These are phyloP conservation scores for Stercorarius parasiticus DNA, from an alignment of 2,113 vertebrate genomes.

Conservation along the genomic window DNA sequence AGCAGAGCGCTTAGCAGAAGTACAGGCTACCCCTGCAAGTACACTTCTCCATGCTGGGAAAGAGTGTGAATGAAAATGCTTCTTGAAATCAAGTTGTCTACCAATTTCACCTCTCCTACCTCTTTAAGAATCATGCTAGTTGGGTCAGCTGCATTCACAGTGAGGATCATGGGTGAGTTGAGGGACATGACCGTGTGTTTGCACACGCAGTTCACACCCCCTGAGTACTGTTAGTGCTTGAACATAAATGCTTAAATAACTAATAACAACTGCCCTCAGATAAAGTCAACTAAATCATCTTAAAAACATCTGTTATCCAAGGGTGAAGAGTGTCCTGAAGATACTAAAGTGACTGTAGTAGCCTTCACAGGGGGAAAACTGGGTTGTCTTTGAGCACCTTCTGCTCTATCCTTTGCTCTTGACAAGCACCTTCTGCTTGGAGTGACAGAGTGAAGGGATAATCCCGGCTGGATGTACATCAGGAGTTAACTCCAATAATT, in stretches of 20 bases:
- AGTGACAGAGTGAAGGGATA: not conserved
- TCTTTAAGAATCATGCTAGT: not conserved
- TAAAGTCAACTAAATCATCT: not conserved
- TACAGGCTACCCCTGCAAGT: not conserved
- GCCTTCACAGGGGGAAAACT: not conserved
- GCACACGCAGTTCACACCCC: not conserved
- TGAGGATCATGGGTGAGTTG: not conserved
- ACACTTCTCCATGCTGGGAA: not conserved
- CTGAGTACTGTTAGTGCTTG: not conserved
- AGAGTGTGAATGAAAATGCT: not conserved
- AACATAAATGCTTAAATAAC: not conserved
- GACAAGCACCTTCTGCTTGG: not conserved
- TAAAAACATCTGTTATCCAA: not conserved
- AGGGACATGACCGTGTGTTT: not conserved
- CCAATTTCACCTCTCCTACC: not conserved
- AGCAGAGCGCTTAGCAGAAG: not conserved
- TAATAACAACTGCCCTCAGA: not conserved
- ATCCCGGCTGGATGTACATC: not conserved
- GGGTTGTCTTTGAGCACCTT: not conserved
- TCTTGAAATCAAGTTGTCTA: not conserved
- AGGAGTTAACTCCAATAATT: not conserved
- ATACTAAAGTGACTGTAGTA: not conserved
- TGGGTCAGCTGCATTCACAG: not conserved
- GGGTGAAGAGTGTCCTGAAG: not conserved
- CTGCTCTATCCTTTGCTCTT: not conserved